These are phyloP conservation scores for Marasmarcha lunaedactyla DNA, from an alignment of 2,888 invertebrate species.

Conservation along the genomic window DNA sequence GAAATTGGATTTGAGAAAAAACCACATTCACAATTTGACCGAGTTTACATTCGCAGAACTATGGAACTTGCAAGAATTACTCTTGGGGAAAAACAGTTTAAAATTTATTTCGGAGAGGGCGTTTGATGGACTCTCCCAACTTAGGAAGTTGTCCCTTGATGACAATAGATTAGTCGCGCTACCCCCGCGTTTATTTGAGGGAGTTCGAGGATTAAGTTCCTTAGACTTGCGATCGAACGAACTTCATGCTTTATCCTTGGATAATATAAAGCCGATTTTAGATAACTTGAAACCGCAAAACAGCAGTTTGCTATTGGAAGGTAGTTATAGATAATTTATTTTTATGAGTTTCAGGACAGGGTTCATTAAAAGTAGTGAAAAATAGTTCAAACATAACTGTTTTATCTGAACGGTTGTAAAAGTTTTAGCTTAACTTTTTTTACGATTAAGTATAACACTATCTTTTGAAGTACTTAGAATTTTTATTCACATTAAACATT, in stretches of 20 bases:
- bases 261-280: constrained; percentile 82
- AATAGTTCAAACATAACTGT: too few species aligned
- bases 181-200: constrained; percentile 78
- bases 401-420: constrained; percentile 36
- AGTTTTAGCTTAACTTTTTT: too few species aligned
- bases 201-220: constrained; percentile 78
- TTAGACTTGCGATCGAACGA: constrained; percentile 83
- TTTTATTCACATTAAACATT: too few species aligned
- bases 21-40: constrained; percentile 81
- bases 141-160: constrained; percentile 78
- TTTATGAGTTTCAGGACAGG: too few species aligned
- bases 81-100: constrained; percentile 77
- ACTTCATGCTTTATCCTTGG: constrained; percentile 80
- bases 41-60: constrained; percentile 84
- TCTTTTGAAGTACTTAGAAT: too few species aligned
- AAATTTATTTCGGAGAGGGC: constrained; percentile 82
- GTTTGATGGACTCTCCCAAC: constrained; percentile 79
- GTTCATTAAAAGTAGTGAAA: too few species aligned
- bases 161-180: constrained; percentile 81
- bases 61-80: constrained; percentile 78
- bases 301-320: constrained; percentile 81
- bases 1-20: constrained; percentile 79
- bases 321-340: constrained; percentile 73
- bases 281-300: constrained; percentile 81
- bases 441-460: too few species aligned